Conservation (phyloP, 2,113 vertebrate genomes). For the Nibea albiflora region DNA sequence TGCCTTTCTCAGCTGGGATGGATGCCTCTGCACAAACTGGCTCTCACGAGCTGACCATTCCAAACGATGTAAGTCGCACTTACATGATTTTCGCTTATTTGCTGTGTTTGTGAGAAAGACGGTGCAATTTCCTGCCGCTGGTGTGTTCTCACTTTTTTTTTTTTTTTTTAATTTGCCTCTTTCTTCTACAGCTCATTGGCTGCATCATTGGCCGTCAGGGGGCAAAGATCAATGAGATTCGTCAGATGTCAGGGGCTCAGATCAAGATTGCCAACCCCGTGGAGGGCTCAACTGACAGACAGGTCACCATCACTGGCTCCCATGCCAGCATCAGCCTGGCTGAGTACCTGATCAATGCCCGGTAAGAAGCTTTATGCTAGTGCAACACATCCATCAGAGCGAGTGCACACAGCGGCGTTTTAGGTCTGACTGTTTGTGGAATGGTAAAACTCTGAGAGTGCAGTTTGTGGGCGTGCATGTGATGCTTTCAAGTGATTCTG, state of each 20-base stretch:
- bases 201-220: conserved; percentile 99
- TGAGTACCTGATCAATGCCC: conserved; percentile 99
- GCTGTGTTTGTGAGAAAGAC: background rate
- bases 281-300: conserved; percentile 95
- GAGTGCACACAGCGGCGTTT: background rate
- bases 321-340: conserved; percentile 98
- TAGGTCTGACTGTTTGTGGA: background rate
- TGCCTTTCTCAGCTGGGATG: conserved; percentile 87
- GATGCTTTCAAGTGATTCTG: too few species aligned
- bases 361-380: conserved; percentile 82
- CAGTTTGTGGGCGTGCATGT: background rate
- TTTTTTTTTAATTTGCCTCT: too few species aligned
- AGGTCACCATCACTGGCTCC: conserved; percentile 99
- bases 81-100: background rate
- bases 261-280: conserved; percentile 99
- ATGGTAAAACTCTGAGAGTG: background rate
- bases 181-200: conserved; percentile 90
- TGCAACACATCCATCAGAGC: conserved; percentile 2
- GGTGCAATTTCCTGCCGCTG: background rate
- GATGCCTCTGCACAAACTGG: conserved; percentile 97
- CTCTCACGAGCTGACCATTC: conserved; percentile 99
- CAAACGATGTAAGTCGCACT: conserved; percentile 93
- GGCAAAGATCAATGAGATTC: conserved; percentile 99
- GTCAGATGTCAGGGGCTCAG: conserved; percentile 99
- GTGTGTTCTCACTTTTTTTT: background rate